Conservation (phyloP, 2,113 vertebrate species). For the Andinoacara biseriatus region DNA sequence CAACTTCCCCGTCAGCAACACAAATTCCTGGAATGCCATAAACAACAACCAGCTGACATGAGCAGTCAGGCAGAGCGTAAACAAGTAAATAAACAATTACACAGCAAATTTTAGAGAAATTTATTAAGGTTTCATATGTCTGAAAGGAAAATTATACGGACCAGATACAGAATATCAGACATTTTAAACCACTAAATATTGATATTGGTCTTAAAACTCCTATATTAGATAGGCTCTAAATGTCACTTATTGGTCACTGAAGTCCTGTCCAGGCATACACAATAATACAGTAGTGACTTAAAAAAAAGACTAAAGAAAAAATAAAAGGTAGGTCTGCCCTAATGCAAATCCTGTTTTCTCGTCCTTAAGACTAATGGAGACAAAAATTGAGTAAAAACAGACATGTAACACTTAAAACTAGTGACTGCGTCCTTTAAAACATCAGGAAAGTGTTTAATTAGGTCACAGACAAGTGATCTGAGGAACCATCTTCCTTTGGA, state of each 20-base stretch:
- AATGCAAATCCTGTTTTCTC: neutral
- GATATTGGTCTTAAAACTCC: neutral
- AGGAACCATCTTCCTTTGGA: neutral
- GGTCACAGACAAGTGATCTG: neutral
- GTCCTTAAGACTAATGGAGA: neutral
- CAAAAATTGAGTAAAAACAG: neutral
- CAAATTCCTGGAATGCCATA: too few species aligned
- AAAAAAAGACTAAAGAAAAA: too few species aligned
- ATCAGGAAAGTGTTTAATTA: neutral
- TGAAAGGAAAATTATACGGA: too few species aligned
- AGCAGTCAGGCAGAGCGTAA: too few species aligned
- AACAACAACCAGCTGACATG: too few species aligned
- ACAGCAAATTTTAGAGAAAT: too few species aligned
- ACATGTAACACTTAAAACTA: neutral
- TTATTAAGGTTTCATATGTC: too few species aligned
- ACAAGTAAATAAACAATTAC: too few species aligned
- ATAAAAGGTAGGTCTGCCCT: neutral
- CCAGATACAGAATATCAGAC: too few species aligned
- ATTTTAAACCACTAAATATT: neutral
- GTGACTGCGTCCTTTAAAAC: neutral
- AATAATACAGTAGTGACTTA: too few species aligned
- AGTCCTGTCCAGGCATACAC: neutral
- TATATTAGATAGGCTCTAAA: neutral
- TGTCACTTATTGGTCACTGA: neutral
- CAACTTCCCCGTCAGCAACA: too few species aligned